Evolutionary conservation across 1,140 invertebrate species (phyloP), one percentile per base, ranked within the genome.

Genomic region (Melanaphis sacchari): DNA sequence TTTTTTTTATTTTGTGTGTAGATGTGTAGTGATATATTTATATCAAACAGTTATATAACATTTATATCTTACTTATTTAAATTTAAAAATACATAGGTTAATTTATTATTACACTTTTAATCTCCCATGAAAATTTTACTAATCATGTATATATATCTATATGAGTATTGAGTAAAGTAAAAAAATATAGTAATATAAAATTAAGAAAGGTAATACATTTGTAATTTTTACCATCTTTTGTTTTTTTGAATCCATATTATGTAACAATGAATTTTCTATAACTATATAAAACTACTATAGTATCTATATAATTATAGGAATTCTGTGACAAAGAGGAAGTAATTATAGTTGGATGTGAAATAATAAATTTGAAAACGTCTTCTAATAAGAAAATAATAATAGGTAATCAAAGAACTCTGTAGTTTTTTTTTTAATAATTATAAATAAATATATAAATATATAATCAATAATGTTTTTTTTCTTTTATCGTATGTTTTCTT

Each of bases 281-380:
- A 24, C 76, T 82, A 9, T 82, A 43, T n/a, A 24, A 84, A 87
- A 87, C 31, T 46, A 6, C 24, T n/a, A 76, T 36, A n/a, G n/a
- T 31, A 76, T n/a, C n/a, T n/a, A n/a, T 76, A 87, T 87, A 87
- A 87, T 87, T 46, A 87, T 87, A 85, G 84, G 41, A 43, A 87
- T 87, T 87, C 6, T 46, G 26, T 18, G 31, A n/a, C 31, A 41
- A 18, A 87, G 43, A 46, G 85, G 85, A 46, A 87, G 43, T 87
- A 87, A 87, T 87, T 87, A 46, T n/a, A 87, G 85, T 46, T n/a
- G 5, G 5, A 49, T n/a, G 85, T 87, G 31, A 46, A 87, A 87
- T 87, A 46, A 87, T 38, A 38, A 9, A 38, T 49, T 31, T 49
- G 41, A 49, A 85, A 49, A 87, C 31, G 22, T 87, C 31, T 87